phyloP scores from a whole-genome alignment of 2,113 vertebrate species.

The human region DNA sequence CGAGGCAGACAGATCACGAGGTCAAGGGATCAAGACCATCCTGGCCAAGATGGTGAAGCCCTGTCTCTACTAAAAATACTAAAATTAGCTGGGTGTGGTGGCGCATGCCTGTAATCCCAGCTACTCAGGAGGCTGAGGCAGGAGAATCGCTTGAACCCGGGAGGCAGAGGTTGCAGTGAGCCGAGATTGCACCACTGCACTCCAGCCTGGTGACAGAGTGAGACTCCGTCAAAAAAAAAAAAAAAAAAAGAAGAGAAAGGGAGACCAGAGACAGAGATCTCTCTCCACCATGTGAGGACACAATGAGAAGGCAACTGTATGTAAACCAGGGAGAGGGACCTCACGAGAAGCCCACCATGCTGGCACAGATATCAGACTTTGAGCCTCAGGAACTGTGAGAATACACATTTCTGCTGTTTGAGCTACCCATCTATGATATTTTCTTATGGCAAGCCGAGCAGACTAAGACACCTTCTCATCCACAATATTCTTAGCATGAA shows the following conservation, averaged over 20 bases:
- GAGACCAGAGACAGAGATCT: rapidly evolving
- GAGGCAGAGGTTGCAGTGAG: too few species aligned
- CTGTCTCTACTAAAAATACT: too few species aligned
- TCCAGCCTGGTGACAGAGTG: too few species aligned
- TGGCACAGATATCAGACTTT: neutral
- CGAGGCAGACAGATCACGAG: rapidly evolving
- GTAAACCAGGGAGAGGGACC: rapidly evolving
- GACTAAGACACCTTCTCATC: neutral
- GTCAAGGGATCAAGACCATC: too few species aligned
- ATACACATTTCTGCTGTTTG: neutral
- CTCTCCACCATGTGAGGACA: rapidly evolving
- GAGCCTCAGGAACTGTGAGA: neutral
- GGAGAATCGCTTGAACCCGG: too few species aligned
- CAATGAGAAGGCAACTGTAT: neutral
- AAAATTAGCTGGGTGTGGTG: too few species aligned
- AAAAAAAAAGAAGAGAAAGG: neutral
- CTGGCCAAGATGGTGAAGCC: too few species aligned
- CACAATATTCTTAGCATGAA: neutral
- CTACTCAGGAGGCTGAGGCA: too few species aligned
- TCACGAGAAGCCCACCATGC: neutral
- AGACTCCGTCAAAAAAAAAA: neutral
- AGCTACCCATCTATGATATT: neutral
- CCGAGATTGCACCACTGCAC: too few species aligned
- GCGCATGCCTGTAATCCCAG: rapidly evolving
- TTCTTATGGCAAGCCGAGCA: neutral